These are phyloP conservation scores for Coendou prehensilis DNA, from an alignment of 2,797 vertebrate genomes.

Conservation along the genomic window DNA sequence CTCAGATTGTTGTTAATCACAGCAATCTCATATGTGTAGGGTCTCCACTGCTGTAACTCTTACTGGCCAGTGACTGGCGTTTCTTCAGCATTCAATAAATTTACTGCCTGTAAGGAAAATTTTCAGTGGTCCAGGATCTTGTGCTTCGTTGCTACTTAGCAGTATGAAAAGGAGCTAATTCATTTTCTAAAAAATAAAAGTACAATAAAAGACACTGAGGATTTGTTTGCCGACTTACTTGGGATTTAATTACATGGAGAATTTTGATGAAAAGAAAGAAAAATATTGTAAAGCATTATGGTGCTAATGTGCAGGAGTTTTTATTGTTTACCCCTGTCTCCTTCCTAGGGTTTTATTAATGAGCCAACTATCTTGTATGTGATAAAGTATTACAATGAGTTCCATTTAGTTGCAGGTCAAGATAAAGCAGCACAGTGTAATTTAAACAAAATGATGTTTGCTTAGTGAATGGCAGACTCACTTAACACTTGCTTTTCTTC, in stretches of 20 bases:
- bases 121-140: neutral
- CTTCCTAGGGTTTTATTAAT: constrained; percentile 83
- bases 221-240: constrained; percentile 77
- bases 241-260: constrained; percentile 80
- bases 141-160: constrained; percentile 38
- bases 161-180: constrained; percentile 68
- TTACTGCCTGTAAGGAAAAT: constrained; percentile 36
- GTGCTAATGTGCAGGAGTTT: constrained; percentile 71
- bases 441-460: constrained; percentile 82
- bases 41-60: neutral
- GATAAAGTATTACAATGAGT: constrained; percentile 85
- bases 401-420: constrained; percentile 80
- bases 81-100: neutral
- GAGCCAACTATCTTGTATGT: constrained; percentile 82
- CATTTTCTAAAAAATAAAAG: constrained; percentile 45
- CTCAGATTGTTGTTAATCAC: neutral
- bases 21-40: too few relatives aligned
- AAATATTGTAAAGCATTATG: constrained; percentile 77
- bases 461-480: constrained; percentile 76
- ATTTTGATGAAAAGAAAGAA: constrained; percentile 77
- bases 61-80: neutral
- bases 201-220: constrained; percentile 67
- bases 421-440: constrained; percentile 77
- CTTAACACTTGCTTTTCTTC: constrained; percentile 81
- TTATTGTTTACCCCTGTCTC: constrained; percentile 81